A percentile compares a stretch with the other conserved stretches of the same genome.
Conservation (phyloP, 2,797 vertebrate genomes). For the Hapalemur alaotrensis region DNA sequence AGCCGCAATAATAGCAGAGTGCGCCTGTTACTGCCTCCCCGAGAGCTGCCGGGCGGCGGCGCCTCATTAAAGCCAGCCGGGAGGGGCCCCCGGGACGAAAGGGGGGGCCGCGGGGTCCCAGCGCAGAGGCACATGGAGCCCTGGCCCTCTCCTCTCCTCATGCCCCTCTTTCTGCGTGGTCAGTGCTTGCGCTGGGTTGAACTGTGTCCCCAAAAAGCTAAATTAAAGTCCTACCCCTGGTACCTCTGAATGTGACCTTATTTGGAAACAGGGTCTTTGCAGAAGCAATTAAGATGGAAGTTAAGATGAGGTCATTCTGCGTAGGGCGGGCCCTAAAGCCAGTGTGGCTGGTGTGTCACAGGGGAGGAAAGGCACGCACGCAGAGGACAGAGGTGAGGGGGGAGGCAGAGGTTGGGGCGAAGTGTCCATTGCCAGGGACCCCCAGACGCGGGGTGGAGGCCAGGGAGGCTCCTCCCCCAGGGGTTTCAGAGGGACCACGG, state of each 20-base stretch:
- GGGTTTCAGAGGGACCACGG: not conserved
- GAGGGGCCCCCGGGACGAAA: not conserved
- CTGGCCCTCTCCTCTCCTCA: not conserved
- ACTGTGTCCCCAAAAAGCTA: not conserved
- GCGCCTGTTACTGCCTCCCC: not conserved
- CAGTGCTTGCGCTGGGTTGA: not conserved
- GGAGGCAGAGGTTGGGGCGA: not conserved
- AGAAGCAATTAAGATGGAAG: not conserved
- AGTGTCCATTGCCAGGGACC: rapidly evolving
- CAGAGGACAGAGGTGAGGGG: not conserved
- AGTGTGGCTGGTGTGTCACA: not conserved
- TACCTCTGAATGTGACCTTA: not conserved
- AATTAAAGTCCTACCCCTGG: not conserved
- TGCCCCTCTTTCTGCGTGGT: rapidly evolving
- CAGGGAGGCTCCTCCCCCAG: rapidly evolving
- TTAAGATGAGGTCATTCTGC: not conserved
- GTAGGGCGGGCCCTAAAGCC: not conserved
- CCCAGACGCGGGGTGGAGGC: not conserved
- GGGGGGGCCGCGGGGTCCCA: rapidly evolving
- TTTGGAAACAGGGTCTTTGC: not conserved
- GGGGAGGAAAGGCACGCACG: not conserved
- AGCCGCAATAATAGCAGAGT: constrained; percentile 36
- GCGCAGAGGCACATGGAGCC: rapidly evolving
- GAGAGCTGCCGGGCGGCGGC: not conserved
- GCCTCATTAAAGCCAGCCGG: not conserved